Evolutionary conservation across 2,888 invertebrate genomes (phyloP).

Genomic region (Oithona nana): DNA sequence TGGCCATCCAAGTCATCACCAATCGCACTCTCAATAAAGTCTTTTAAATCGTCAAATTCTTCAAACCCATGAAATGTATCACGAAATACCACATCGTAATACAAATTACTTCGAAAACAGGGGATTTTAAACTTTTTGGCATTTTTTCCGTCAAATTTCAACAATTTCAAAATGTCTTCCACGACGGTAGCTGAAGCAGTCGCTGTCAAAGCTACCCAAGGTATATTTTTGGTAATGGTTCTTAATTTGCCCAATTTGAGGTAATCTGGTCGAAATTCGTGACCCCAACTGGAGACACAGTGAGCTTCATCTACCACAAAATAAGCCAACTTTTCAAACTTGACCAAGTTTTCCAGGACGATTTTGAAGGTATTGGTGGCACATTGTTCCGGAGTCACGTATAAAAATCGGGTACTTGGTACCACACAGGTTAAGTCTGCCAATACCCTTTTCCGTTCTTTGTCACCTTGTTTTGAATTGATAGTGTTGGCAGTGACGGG

Average conservation of each 20-base stretch:
- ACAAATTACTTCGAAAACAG: conserved; percentile 78
- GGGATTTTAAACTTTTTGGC: conserved; percentile 57
- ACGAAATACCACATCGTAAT: conserved; percentile 78
- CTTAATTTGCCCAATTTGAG: conserved; percentile 55
- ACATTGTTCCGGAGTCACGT: conserved; percentile 69
- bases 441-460: conserved; percentile 55
- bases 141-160: conserved; percentile 46
- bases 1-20: conserved; percentile 32
- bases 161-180: conserved; percentile 55
- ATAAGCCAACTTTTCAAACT: conserved; percentile 59
- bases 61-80: conserved; percentile 49
- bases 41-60: conserved; percentile 55
- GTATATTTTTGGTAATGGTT: conserved; percentile 40
- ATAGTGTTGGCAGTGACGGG: conserved; percentile 65
- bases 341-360: conserved; percentile 46
- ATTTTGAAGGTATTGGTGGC: conserved; percentile 12
- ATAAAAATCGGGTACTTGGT: conserved; percentile 64
- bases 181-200: conserved; percentile 53
- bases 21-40: conserved; percentile 48
- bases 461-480: conserved; percentile 63
- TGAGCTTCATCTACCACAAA: conserved; percentile 94
- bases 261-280: conserved; percentile 85
- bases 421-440: conserved; percentile 50
- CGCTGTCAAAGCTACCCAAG: conserved; percentile 84
- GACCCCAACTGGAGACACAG: conserved; percentile 97